These are phyloP conservation scores for Morone saxatilis DNA, from an alignment of 2,113 vertebrate species.

Conservation along the genomic window DNA sequence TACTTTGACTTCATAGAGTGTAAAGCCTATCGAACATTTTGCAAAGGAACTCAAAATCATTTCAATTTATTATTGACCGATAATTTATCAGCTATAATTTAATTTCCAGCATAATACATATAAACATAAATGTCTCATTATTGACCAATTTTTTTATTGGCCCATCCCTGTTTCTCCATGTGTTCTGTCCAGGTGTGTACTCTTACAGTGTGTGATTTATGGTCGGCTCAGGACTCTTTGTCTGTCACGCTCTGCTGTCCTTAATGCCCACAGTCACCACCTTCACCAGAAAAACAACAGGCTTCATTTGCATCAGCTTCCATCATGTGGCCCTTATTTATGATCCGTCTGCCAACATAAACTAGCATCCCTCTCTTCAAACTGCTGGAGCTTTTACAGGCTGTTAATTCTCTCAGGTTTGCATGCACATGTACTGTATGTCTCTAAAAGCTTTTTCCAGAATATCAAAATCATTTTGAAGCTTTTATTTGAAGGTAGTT, in stretches of 20 bases:
- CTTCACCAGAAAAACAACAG: conserved; percentile 2
- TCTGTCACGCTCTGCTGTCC: neutral
- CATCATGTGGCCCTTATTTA: conserved; percentile 1
- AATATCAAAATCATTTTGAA: too few relatives aligned
- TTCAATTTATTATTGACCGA: too few relatives aligned
- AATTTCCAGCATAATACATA: too few relatives aligned
- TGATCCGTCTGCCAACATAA: neutral
- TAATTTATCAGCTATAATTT: too few relatives aligned
- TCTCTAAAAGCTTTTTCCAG: neutral
- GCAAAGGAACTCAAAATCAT: too few relatives aligned
- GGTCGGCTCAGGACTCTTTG: neutral
- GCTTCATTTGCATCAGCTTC: conserved; percentile 9
- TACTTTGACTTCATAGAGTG: too few relatives aligned
- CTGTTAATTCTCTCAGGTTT: neutral
- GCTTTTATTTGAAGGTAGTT: too few relatives aligned
- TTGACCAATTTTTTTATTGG: too few relatives aligned
- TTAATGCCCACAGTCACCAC: neutral
- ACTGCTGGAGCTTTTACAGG: neutral
- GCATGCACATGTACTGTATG: neutral
- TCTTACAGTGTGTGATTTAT: neutral
- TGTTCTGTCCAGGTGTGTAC: neutral
- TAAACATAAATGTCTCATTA: too few relatives aligned
- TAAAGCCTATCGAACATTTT: too few relatives aligned
- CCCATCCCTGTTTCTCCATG: neutral
- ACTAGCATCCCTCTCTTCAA: neutral